These are phyloP conservation scores for Cistogaster globosa DNA, from an alignment of 2,888 invertebrate genomes.

Conservation along the genomic window DNA sequence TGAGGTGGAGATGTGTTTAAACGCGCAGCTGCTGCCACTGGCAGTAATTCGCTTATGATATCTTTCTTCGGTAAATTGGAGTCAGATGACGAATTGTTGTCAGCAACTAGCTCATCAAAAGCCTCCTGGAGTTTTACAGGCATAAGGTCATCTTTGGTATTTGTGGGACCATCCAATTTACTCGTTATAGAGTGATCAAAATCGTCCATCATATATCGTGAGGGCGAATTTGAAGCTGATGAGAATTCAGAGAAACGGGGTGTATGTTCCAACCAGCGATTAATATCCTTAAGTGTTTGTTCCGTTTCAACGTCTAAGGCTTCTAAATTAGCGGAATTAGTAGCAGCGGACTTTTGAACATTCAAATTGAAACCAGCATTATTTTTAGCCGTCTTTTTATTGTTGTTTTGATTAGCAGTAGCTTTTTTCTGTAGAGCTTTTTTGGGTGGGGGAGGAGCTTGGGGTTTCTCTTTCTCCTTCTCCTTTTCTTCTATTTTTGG, in stretches of 20 bases:
- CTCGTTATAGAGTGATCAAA: conserved; percentile 84
- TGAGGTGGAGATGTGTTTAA: conserved; percentile 81
- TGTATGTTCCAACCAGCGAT: conserved; percentile 94
- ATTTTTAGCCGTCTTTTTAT: conserved; percentile 59
- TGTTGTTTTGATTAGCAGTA: conserved; percentile 52
- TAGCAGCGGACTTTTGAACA: conserved; percentile 48
- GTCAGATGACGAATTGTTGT: conserved; percentile 74
- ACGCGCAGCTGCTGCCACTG: conserved; percentile 76
- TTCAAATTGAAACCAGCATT: conserved; percentile 73
- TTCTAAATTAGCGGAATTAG: conserved; percentile 84
- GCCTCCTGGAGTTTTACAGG: conserved; percentile 83
- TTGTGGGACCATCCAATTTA: conserved; percentile 82
- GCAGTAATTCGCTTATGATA: conserved; percentile 74
- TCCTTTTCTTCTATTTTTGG: conserved; percentile 35
- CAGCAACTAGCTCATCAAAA: conserved; percentile 83
- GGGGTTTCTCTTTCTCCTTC: conserved; percentile 69
- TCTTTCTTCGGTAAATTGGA: conserved; percentile 74
- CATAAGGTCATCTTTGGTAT: conserved; percentile 82
- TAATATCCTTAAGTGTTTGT: conserved; percentile 89
- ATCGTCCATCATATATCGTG: conserved; percentile 87
- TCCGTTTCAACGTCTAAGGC: conserved; percentile 89
- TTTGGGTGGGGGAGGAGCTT: conserved; percentile 75
- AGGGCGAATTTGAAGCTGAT: conserved; percentile 90
- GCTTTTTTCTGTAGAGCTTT: conserved; percentile 72
- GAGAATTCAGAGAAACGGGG: conserved; percentile 90